Percentiles rank a stretch among this genome's conserved stretches.
phyloP scores from a whole-genome alignment of 2,888 invertebrate species.

The Trichopria drosophilae region DNA sequence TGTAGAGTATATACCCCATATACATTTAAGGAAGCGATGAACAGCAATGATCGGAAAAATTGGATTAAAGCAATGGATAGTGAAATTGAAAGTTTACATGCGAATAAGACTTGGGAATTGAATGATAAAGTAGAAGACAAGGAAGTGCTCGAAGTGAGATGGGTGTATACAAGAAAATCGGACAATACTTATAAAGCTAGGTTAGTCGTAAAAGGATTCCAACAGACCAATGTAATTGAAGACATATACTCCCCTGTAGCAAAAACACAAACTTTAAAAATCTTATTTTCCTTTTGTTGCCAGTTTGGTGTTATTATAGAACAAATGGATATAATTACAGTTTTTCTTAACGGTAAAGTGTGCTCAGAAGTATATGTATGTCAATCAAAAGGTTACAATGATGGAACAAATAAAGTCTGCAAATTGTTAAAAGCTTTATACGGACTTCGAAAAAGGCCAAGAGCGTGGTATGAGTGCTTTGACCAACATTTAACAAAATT shows the following conservation, averaged over 20 bases:
- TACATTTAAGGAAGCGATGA: conserved; percentile 16
- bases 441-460: conserved; percentile 35
- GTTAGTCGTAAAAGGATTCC: conserved; percentile 28
- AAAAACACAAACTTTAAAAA: conserved; percentile 18
- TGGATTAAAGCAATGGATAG: conserved; percentile 30
- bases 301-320: conserved; percentile 15
- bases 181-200: conserved; percentile 28
- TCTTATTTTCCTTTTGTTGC: conserved; percentile 15
- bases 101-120: conserved; percentile 31
- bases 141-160: conserved; percentile 28
- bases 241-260: conserved; percentile 23
- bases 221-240: conserved; percentile 17
- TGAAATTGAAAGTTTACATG: conserved; percentile 22
- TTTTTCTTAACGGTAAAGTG: conserved; percentile 30
- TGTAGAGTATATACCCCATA: too few relatives aligned
- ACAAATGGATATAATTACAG: conserved; percentile 32
- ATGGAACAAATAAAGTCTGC: conserved; percentile 19
- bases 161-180: conserved; percentile 28
- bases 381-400: conserved; percentile 27
- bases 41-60: conserved; percentile 16
- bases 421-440: conserved; percentile 34
- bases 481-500: too few relatives aligned
- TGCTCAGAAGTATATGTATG: conserved; percentile 27
- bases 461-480: conserved; percentile 36
- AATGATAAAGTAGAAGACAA: conserved; percentile 18